Evolutionary conservation across 2,797 vertebrate genomes (phyloP), one percentile per base, ranked within the genome.

Genomic region (Tragopan temminckii): DNA sequence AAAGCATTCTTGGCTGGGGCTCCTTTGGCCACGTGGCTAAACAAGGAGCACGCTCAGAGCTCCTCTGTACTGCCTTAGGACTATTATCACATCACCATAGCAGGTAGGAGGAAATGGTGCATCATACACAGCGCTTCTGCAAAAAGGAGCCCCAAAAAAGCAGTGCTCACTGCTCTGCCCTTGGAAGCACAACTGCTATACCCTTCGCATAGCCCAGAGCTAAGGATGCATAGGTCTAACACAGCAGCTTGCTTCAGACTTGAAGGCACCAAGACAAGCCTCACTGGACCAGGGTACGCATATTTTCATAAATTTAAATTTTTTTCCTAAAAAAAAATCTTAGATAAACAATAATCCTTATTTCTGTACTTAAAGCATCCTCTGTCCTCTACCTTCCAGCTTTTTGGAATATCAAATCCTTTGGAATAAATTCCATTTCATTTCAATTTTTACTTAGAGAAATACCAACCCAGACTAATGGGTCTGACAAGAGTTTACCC

Each of bases 71-170:
- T 20, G 46, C 62, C 62, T 46, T 5, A 31, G 29, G 16, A 53
- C 27, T 29, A 2, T 38, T 11, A 20, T 24, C 1, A 1, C 1
- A 8, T 11, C 35, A 20, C 12, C 1, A 53, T n/a, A 27, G 57
- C 35, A 20, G 0, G 11, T 11, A 23, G 67, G 14, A 31, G 31
- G 15, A 16, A n/a, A 43, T 1, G 19, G 25, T 11, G 16, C 31
- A 17, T 11, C 48, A 38, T 11, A 61, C 5, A 36, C 58, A 27
- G 36, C 5, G 5, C 35, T 38, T 25, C 15, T 42, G 38, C 61
- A 42, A 13, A 42, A 14, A 42, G 38, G 31, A 63, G 42, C 61
- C 13, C 19, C 5, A 31, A 31, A 57, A 57, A 61, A 61, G 9
- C 58, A 36, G 16, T 12, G 25, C 14, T 42, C 38, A 8, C 13